Conservation (phyloP, 1,140 invertebrate species). For the Formica selysi region DNA sequence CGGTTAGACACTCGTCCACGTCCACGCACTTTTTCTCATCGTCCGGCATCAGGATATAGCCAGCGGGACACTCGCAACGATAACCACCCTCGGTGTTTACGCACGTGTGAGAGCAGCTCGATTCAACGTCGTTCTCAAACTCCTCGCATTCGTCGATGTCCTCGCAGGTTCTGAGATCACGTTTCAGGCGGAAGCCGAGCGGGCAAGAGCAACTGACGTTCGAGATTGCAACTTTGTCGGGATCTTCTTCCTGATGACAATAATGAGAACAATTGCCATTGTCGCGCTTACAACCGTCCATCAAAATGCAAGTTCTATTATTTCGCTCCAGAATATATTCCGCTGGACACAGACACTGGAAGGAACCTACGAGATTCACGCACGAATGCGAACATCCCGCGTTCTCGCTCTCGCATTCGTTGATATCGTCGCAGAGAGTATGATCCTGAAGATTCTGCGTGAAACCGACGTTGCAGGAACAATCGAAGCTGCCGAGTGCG, state of each 20-base stretch:
- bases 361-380: slow-evolving; percentile 86
- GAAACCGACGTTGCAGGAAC: slow-evolving; percentile 92
- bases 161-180: slow-evolving; percentile 90
- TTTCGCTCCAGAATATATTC: slow-evolving; percentile 82
- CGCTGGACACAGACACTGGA: slow-evolving; percentile 85
- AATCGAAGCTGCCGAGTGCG: slow-evolving; percentile 91
- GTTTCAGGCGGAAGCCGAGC: slow-evolving; percentile 89
- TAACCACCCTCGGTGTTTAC: slow-evolving; percentile 93
- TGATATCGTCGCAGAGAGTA: slow-evolving; percentile 78
- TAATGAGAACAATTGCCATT: slow-evolving; percentile 87
- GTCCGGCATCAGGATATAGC: slow-evolving; percentile 89
- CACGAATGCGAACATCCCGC: slow-evolving; percentile 88
- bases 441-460: slow-evolving; percentile 76
- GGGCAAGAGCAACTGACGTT: slow-evolving; percentile 89
- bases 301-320: slow-evolving; percentile 83
- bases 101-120: slow-evolving; percentile 87
- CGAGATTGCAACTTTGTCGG: slow-evolving; percentile 88
- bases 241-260: slow-evolving; percentile 87
- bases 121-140: slow-evolving; percentile 82
- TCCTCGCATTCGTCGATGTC: slow-evolving; percentile 93
- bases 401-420: slow-evolving; percentile 87
- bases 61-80: slow-evolving; percentile 93
- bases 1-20: slow-evolving; percentile 91
- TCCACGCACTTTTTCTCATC: slow-evolving; percentile 89
- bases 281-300: slow-evolving; percentile 81